A percentile compares a stretch with the other conserved stretches of the same genome.
Conservation (phyloP, 2,888 invertebrate species). For the Rotaria socialis region DNA sequence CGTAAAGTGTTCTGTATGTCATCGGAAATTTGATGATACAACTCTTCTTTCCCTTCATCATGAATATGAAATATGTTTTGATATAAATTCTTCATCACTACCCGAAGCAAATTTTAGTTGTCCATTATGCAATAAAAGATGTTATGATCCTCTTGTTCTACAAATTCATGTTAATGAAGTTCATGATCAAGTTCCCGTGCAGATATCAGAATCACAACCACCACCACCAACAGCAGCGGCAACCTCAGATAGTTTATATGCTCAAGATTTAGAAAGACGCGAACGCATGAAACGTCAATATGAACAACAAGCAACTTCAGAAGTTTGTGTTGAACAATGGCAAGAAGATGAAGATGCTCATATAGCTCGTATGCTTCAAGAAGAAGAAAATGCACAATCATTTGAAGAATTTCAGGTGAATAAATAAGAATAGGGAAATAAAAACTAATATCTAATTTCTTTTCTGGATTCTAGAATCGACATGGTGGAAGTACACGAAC, state of each 20-base stretch:
- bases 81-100: neutral
- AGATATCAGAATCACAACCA: slow-evolving; percentile 42
- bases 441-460: neutral
- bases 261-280: slow-evolving; percentile 64
- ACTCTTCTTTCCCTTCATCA: slow-evolving; percentile 37
- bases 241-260: slow-evolving; percentile 63
- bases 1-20: slow-evolving; percentile 19
- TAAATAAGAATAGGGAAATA: neutral
- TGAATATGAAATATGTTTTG: neutral
- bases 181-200: slow-evolving; percentile 45
- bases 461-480: neutral
- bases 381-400: slow-evolving; percentile 9
- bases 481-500: neutral
- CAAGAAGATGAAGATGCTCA: slow-evolving; percentile 59
- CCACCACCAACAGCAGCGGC: slow-evolving; percentile 49
- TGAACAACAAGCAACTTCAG: slow-evolving; percentile 66
- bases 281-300: slow-evolving; percentile 70
- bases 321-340: slow-evolving; percentile 69
- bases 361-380: neutral
- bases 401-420: slow-evolving; percentile 20
- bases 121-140: slow-evolving; percentile 58
- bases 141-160: slow-evolving; percentile 63
- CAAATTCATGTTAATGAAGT: slow-evolving; percentile 70
- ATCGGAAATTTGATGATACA: slow-evolving; percentile 28
- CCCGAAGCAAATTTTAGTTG: slow-evolving; percentile 48